phyloP scores from a whole-genome alignment of 2,888 invertebrate genomes.

The Rotaria magnacalcarata region DNA sequence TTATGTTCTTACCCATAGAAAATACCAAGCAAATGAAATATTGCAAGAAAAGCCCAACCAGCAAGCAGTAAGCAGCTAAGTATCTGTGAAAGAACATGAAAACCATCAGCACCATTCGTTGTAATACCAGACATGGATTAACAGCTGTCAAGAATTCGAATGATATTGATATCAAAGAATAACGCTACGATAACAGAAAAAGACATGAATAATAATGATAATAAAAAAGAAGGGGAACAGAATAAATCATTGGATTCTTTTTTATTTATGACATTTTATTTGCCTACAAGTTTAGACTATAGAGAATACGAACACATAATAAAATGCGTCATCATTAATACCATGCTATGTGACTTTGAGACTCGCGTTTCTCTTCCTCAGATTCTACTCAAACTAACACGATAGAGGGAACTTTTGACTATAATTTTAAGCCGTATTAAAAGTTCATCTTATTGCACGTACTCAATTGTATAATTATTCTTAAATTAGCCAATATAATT shows the following conservation, averaged over 20 bases:
- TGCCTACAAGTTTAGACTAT: background rate
- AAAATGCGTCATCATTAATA: background rate
- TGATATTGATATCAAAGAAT: background rate
- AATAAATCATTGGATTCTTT: background rate
- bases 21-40: background rate
- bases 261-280: background rate
- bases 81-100: background rate
- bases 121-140: background rate
- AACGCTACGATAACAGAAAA: background rate
- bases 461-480: too few relatives aligned
- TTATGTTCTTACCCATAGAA: background rate
- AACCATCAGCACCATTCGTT: background rate
- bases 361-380: background rate
- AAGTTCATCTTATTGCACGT: too few relatives aligned
- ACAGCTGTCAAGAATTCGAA: background rate
- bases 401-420: background rate
- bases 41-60: background rate
- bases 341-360: background rate
- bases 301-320: background rate
- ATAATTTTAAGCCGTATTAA: too few relatives aligned
- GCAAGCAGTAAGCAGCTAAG: background rate
- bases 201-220: background rate
- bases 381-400: background rate
- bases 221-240: background rate
- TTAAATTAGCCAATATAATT: too few relatives aligned